Conservation (phyloP, 2,797 vertebrate species). For the Rhinatrema bivittatum region DNA sequence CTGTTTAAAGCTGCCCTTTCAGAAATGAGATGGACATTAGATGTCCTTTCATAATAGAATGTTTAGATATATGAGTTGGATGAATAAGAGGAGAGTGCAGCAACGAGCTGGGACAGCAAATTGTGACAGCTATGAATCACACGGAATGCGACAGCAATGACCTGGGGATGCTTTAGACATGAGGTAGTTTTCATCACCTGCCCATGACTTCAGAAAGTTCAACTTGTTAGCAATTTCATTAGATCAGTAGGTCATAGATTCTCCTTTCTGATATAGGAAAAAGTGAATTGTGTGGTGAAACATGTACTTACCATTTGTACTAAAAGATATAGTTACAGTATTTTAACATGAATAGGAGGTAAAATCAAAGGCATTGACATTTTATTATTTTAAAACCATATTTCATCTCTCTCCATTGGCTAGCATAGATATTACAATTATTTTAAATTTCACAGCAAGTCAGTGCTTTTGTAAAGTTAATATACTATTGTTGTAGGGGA, state of each 20-base stretch:
- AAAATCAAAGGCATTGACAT: conserved; percentile 3
- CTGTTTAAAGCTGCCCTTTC: conserved; percentile 32
- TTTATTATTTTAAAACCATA: background rate
- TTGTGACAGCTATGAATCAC: conserved; percentile 44
- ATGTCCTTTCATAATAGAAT: conserved; percentile 40
- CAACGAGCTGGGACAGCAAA: conserved; percentile 34
- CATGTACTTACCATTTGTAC: conserved; percentile 6
- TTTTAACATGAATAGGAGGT: background rate
- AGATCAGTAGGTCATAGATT: background rate
- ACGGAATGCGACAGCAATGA: conserved; percentile 39
- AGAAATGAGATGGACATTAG: conserved; percentile 32
- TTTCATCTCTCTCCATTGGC: too few species aligned
- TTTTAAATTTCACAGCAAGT: too few species aligned
- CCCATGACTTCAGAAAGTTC: conserved; percentile 28
- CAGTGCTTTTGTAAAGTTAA: too few species aligned
- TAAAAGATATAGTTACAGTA: conserved; percentile 5
- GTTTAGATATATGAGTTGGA: conserved; percentile 43
- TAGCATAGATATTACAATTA: too few species aligned
- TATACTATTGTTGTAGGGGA: too few species aligned
- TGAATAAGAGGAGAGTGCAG: conserved; percentile 33
- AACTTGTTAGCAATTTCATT: conserved; percentile 30
- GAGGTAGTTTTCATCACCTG: conserved; percentile 39
- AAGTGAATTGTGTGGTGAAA: conserved; percentile 3
- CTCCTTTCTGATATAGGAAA: conserved; percentile 12
- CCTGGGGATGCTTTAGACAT: conserved; percentile 33